These are phyloP conservation scores for Anarhynchus alexandrinus DNA, from an alignment of 2,113 vertebrate genomes.

Conservation along the genomic window DNA sequence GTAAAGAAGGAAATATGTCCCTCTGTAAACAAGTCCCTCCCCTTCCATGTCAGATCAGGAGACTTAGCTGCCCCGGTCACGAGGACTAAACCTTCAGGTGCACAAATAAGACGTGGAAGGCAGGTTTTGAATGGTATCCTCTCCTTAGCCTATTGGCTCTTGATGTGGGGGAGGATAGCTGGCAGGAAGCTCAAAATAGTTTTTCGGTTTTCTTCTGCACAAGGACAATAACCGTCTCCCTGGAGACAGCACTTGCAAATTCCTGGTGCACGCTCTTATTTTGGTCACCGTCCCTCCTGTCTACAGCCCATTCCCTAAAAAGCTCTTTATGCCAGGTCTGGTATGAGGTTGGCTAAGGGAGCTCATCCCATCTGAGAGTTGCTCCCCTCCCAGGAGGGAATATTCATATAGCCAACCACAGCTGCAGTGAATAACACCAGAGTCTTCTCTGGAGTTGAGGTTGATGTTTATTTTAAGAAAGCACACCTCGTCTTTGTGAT, in stretches of 20 bases:
- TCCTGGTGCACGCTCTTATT: neutral
- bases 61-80: neutral
- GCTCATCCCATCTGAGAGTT: neutral
- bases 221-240: neutral
- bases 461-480: neutral
- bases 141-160: neutral
- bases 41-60: neutral
- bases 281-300: neutral
- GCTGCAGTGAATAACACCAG: neutral
- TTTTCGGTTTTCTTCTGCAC: neutral
- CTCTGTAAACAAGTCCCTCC: neutral
- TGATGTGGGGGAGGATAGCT: neutral
- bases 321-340: neutral
- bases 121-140: neutral
- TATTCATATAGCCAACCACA: neutral
- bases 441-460: neutral
- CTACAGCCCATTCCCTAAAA: neutral
- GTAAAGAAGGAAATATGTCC: neutral
- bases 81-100: neutral
- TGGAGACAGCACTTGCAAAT: neutral
- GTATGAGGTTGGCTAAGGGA: neutral
- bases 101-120: neutral
- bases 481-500: neutral
- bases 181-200: neutral
- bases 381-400: neutral